These are phyloP conservation scores for Alosa alosa DNA, from an alignment of 2,113 vertebrate species.

Conservation along the genomic window DNA sequence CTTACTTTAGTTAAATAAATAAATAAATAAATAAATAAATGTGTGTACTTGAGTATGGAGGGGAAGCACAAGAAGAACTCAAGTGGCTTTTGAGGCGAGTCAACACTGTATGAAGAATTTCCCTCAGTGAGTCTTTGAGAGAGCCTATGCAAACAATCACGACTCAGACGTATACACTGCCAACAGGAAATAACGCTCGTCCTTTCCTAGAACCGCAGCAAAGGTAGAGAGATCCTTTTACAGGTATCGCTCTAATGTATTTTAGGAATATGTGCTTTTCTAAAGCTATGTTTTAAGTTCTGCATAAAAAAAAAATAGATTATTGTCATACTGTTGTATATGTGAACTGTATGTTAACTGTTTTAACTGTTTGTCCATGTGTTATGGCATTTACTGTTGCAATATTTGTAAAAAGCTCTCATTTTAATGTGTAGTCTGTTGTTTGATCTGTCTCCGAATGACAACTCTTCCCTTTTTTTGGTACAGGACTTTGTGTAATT, in stretches of 20 bases:
- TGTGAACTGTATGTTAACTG: background rate
- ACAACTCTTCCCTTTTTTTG: background rate
- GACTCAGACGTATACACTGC: background rate
- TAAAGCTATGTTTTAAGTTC: background rate
- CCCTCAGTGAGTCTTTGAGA: constrained; percentile 18
- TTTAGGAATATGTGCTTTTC: background rate
- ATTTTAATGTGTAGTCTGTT: background rate
- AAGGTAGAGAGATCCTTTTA: background rate
- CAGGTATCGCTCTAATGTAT: background rate
- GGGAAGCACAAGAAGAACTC: constrained; percentile 18
- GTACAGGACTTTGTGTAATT: background rate
- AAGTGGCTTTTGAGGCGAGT: constrained; percentile 37
- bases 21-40: too few relatives aligned
- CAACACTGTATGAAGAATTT: constrained; percentile 38
- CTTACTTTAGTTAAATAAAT: too few relatives aligned
- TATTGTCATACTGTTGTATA: background rate
- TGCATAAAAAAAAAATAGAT: background rate
- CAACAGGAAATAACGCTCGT: background rate
- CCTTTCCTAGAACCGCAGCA: background rate
- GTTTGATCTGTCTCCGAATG: background rate
- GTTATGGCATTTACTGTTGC: background rate
- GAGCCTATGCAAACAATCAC: constrained; percentile 19
- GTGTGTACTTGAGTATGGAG: background rate
- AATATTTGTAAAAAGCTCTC: background rate
- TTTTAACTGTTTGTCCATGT: background rate